Evolutionary conservation across 2,797 vertebrate species (phyloP).

Genomic region (Pangasius djambal): DNA sequence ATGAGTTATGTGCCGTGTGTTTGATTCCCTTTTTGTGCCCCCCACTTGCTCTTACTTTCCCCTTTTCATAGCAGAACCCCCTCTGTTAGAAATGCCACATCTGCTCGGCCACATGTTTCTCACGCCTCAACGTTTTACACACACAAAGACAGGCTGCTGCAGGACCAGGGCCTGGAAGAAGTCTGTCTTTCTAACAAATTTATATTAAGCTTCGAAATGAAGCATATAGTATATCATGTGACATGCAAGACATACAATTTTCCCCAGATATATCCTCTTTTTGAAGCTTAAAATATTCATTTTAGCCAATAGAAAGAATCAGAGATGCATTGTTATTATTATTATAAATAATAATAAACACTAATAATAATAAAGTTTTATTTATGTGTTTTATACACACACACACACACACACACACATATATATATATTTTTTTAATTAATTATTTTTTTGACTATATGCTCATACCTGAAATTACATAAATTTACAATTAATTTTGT

Average conservation of each 20-base stretch:
- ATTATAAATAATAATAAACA: background rate
- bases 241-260: background rate
- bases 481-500: no score
- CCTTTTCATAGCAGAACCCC: slow-evolving; percentile 23
- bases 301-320: background rate
- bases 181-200: background rate
- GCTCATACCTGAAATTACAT: no score
- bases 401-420: background rate
- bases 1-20: slow-evolving; percentile 45
- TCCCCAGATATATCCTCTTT: background rate
- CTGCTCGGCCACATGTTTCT: slow-evolving; percentile 51
- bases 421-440: no score
- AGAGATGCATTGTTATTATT: no score
- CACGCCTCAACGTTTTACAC: background rate
- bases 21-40: slow-evolving; percentile 7
- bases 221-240: background rate
- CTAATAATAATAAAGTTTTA: no score
- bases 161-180: no score
- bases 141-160: background rate
- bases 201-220: background rate
- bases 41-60: background rate
- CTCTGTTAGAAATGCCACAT: slow-evolving; percentile 50
- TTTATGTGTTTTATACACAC: no score
- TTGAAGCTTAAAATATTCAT: background rate
- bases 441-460: no score